Base-by-base conservation (phyloP, 2,797 vertebrate genomes). In the Parauchenoglanis punctatus region DNA sequence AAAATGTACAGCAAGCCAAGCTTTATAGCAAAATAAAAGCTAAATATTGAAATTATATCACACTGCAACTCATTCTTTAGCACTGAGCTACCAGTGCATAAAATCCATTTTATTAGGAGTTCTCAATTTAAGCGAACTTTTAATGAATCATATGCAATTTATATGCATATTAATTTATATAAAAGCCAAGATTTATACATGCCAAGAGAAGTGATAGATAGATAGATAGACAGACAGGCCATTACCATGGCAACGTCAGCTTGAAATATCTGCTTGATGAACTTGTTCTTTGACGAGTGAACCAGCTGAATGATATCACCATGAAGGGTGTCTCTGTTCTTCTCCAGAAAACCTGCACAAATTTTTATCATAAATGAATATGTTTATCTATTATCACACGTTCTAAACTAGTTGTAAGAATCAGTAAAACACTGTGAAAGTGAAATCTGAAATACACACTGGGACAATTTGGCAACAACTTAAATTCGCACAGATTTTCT, bases 211-310 rank as follows among this genome's bases (percentile, higher is more conserved):
- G 35, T 35, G 28, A 80, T 2, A 54, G n/a, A 84, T 23, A 83
- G 11, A 75, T 17, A 82, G 12, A n/a, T 4, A 76, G 59, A 46
- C 2, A 85, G 63, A 82, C 18, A 67, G 23, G 85, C 75, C 63
- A 90, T 97, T 97, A 99, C 98, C 98, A 99, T 99, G 59, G 98
- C 98, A 13, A 99, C 98, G 0, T 99, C 98, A 0, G 98, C 97
- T 93, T 99, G 98, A 94, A 99, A 99, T 93, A 99, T 99, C 93
- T 99, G 98, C 92, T 99, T 99, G 95, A 99, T 97, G 95, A 99
- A 99, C 92, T 99, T 99, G 95, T 99, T 99, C 93, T 96, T 97
- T 86, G 98, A 99, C 44, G 98, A 99, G 92, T 99, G 97, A 86
- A 99, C 98, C 86, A 99, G 93, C 91, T 99, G 98, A 91, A 99